phyloP scores from a whole-genome alignment of 1,140 invertebrate genomes.

The Acyrthosiphon pisum region DNA sequence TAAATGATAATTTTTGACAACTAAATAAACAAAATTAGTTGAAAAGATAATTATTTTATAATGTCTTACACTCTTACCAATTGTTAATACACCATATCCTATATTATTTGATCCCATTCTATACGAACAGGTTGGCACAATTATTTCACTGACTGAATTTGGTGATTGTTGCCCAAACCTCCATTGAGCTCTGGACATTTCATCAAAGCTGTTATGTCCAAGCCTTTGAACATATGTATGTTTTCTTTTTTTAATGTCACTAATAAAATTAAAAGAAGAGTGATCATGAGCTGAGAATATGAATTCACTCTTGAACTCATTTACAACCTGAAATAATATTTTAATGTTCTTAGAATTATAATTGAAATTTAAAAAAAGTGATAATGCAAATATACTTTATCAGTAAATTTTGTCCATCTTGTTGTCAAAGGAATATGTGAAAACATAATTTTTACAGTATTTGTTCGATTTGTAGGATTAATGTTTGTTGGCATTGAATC shows the following conservation, averaged over 20 bases:
- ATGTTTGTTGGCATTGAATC: conserved; percentile 30
- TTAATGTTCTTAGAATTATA: not conserved
- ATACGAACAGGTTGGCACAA: conserved; percentile 92
- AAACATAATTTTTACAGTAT: conserved; percentile 57
- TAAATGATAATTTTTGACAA: not conserved
- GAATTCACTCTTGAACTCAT: conserved; percentile 75
- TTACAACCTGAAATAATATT: conserved; percentile 67
- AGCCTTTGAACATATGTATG: conserved; percentile 58
- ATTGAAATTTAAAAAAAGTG: not conserved
- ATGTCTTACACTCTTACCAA: conserved; percentile 70
- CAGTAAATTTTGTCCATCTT: conserved; percentile 37
- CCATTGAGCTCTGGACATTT: conserved; percentile 48
- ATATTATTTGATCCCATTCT: conserved; percentile 87
- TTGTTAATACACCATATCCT: conserved; percentile 82
- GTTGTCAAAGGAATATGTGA: conserved; percentile 56
- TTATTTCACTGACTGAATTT: conserved; percentile 74
- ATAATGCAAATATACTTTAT: not conserved
- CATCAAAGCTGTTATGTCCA: conserved; percentile 56
- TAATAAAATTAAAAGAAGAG: conserved; percentile 69
- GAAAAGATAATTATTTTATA: not conserved
- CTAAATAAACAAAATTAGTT: not conserved
- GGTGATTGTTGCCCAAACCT: conserved; percentile 36
- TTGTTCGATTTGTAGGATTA: conserved; percentile 29
- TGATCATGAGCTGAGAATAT: conserved; percentile 88
- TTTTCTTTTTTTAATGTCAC: conserved; percentile 59